phyloP scores from a whole-genome alignment of 2,113 vertebrate species.

The Chrysemys picta region DNA sequence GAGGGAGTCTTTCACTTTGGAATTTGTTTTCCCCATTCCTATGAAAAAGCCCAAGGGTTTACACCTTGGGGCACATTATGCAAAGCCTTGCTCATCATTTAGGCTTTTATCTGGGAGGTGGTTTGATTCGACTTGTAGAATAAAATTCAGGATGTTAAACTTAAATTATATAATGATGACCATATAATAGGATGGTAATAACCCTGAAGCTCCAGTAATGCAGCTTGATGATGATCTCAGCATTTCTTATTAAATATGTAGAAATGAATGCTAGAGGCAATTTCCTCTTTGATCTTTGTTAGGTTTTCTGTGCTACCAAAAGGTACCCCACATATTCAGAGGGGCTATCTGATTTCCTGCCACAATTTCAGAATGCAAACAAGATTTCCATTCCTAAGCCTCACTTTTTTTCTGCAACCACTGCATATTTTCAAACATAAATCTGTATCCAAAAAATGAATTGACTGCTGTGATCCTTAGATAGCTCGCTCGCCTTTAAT shows the following conservation, averaged over 20 bases:
- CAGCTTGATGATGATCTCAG: background rate
- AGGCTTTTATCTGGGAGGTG: background rate
- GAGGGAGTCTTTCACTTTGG: background rate
- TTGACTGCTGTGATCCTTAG: background rate
- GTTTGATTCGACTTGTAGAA: background rate
- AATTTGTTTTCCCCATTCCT: background rate
- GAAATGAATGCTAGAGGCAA: background rate
- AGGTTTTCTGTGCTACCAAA: background rate
- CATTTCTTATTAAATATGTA: background rate
- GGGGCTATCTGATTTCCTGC: background rate
- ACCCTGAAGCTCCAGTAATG: background rate
- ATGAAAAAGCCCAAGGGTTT: background rate
- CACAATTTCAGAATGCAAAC: background rate
- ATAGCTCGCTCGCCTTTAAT: background rate
- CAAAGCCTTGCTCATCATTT: background rate
- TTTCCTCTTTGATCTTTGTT: background rate
- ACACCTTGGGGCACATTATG: background rate
- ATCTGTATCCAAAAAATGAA: background rate
- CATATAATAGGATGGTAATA: background rate
- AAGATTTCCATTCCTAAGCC: background rate
- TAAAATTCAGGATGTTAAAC: background rate
- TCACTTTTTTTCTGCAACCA: background rate
- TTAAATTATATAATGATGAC: background rate
- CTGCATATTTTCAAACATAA: background rate
- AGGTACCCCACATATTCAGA: background rate